These are phyloP conservation scores for Perithous albicinctus DNA, from an alignment of 2,888 invertebrate genomes.

Conservation along the genomic window DNA sequence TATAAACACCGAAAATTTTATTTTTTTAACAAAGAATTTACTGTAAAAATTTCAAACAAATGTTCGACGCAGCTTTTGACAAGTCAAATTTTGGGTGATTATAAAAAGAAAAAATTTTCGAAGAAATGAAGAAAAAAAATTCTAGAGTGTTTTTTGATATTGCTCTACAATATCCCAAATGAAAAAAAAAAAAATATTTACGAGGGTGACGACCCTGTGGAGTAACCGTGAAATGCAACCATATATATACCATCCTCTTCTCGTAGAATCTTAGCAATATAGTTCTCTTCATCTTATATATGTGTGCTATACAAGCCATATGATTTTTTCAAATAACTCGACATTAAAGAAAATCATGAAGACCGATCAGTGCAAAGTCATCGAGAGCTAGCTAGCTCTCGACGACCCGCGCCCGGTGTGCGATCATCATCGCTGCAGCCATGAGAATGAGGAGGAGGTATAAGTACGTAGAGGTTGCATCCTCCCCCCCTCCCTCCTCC, in stretches of 20 bases:
- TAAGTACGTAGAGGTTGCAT: constrained; percentile 24
- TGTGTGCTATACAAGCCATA: background rate
- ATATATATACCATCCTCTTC: background rate
- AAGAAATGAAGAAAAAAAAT: too few species aligned
- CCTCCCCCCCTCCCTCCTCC: background rate
- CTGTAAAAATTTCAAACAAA: too few species aligned
- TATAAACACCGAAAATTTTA: too few species aligned
- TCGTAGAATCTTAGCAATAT: background rate
- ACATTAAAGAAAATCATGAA: constrained; percentile 70
- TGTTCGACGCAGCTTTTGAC: too few species aligned
- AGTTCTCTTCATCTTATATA: constrained; percentile 4
- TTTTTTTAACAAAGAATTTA: too few species aligned
- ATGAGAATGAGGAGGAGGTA: background rate
- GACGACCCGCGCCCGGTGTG: constrained; percentile 10
- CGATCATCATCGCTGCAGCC: constrained; percentile 22
- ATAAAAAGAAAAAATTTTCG: too few species aligned
- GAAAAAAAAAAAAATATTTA: too few species aligned
- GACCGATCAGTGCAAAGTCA: constrained; percentile 73
- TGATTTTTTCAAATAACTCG: constrained; percentile 68
- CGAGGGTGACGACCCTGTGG: too few species aligned
- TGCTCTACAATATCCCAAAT: too few species aligned
- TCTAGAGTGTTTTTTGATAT: too few species aligned
- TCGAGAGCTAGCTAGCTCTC: constrained; percentile 50
- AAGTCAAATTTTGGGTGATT: too few species aligned
- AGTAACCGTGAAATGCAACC: too few species aligned